Base-by-base conservation (phyloP, 2,797 vertebrate genomes). In the Schizopygopsis malacanthus region DNA sequence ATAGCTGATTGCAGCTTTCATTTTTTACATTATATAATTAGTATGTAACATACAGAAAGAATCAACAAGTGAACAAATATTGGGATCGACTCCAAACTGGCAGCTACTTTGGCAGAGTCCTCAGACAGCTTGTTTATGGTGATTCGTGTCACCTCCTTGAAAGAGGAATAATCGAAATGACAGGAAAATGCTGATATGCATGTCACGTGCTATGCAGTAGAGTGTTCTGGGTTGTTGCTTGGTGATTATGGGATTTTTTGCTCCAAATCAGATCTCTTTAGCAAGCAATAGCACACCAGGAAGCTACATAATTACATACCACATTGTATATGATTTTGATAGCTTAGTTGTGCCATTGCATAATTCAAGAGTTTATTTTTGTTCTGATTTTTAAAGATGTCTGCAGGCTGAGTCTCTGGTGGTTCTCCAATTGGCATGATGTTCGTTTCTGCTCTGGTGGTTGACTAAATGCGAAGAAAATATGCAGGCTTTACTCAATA, bases 381-480 rank as follows among this genome's bases (percentile, higher is more conserved):
- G 37, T 63, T 75, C 43, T 16, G 43, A 50, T 65, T 83, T 79
- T 83, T 50, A 63, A 59, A 83, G 54, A 56, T 75, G 43, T 79
- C 15, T 79, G 78, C 61, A 65, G 41, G 18, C 37, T 59, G 2
- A 61, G 54, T 79, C 20, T 65, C 20, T 76, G 9, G 39, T 45
- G 39, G 39, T 39, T 61, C 43, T 83, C 28, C 3, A 0, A 16
- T 45, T 77, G 63, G 72, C 47, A 69, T 54, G 10, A n/a, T 86
- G 70, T 75, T 80, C 59, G 69, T 82, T 86, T 88, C 71, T 72
- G 75, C 82, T 82, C 80, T 69, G 86, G 25, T 50, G 71, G 25
- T 79, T 61, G 39, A 86, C 71, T 87, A 75, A 89, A 82, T 85
- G 79, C 79, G 70, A 73, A 87, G 80, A 63, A 90, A 88, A 86